phyloP scores from a whole-genome alignment of 2,113 vertebrate genomes.

The Gracilinanus agilis region DNA sequence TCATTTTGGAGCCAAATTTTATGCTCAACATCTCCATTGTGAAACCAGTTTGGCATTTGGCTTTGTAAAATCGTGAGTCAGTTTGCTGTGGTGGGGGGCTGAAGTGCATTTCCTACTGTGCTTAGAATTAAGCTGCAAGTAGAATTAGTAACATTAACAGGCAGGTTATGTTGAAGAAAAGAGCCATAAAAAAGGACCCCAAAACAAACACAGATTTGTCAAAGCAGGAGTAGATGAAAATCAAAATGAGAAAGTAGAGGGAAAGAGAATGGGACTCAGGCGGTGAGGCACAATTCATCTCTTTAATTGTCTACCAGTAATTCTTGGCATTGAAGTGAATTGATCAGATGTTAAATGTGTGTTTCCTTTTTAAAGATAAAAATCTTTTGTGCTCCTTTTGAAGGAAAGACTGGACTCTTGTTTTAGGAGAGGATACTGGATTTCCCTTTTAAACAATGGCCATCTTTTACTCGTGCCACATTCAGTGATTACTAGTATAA shows the following conservation, averaged over 20 bases:
- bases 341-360: conserved; percentile 65
- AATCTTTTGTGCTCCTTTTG: conserved; percentile 58
- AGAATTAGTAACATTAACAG: conserved; percentile 71
- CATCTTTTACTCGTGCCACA: conserved; percentile 60
- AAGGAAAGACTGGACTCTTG: conserved; percentile 38
- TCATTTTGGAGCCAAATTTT: conserved; percentile 75
- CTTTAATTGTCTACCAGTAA: conserved; percentile 46
- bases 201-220: conserved; percentile 11
- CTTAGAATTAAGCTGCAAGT: conserved; percentile 68
- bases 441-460: conserved; percentile 58
- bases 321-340: conserved; percentile 42
- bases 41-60: conserved; percentile 81
- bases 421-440: conserved; percentile 63
- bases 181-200: conserved; percentile 48
- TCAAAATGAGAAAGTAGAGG: conserved; percentile 1
- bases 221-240: conserved; percentile 12
- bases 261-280: neutral
- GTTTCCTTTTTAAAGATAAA: conserved; percentile 56
- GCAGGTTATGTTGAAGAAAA: conserved; percentile 67
- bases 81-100: conserved; percentile 71
- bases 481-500: conserved; percentile 50
- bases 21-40: conserved; percentile 77
- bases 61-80: conserved; percentile 75
- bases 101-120: conserved; percentile 79
- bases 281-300: neutral